Evolutionary conservation across 2,113 vertebrate genomes (phyloP).

Genomic region (Albula goreensis): DNA sequence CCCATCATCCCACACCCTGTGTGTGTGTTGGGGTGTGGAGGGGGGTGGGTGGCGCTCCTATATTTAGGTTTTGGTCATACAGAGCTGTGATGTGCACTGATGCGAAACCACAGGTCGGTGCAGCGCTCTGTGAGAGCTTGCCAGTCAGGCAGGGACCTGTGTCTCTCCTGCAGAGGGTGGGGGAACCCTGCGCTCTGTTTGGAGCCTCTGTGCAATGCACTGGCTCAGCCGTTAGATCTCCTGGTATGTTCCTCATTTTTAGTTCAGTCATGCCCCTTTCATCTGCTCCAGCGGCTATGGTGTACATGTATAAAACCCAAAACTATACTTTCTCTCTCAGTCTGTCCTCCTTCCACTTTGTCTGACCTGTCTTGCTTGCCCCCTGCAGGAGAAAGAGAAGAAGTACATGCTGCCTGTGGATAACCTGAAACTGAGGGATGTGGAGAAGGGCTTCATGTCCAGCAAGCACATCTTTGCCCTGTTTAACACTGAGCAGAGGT

Average conservation of each 20-base stretch:
- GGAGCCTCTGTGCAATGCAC: not conserved
- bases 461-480: conserved; percentile 95
- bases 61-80: too few relatives aligned
- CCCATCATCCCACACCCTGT: not conserved
- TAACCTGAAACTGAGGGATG: conserved; percentile 90
- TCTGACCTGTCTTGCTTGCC: conserved; percentile 13
- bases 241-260: not conserved
- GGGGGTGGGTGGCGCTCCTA: not conserved
- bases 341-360: conserved; percentile 22
- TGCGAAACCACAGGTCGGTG: not conserved
- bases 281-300: conserved; percentile 5
- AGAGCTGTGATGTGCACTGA: not conserved
- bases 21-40: not conserved
- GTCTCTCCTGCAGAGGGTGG: too few relatives aligned
- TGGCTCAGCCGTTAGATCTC: not conserved
- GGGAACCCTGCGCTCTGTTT: too few relatives aligned
- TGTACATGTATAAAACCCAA: not conserved
- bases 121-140: not conserved
- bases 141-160: too few relatives aligned
- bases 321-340: not conserved
- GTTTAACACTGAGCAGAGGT: conserved; percentile 96
- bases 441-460: conserved; percentile 98
- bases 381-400: conserved; percentile 79
- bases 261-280: not conserved
- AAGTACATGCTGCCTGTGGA: conserved; percentile 95